Conservation (phyloP, 2,113 vertebrate species). For the Archilochus colubris region DNA sequence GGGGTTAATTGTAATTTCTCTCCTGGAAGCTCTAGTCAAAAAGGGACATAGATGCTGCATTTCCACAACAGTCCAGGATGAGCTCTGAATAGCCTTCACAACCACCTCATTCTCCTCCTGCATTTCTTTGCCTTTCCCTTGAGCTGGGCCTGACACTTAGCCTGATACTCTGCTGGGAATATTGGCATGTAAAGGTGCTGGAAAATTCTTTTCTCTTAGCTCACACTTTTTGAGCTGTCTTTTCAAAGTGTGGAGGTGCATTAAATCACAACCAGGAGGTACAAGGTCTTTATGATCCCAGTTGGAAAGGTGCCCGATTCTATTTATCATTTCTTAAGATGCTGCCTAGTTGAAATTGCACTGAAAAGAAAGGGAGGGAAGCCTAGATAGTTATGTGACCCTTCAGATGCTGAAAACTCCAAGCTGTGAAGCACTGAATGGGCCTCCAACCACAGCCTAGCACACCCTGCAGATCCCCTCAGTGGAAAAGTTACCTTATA, state of each 20-base stretch:
- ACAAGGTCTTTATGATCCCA: neutral
- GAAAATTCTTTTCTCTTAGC: neutral
- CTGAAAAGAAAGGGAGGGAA: neutral
- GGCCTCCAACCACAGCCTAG: too few species aligned
- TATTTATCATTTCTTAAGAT: neutral
- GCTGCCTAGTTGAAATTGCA: neutral
- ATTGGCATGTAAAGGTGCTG: neutral
- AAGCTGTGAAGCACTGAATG: accelerated
- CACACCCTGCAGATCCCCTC: neutral
- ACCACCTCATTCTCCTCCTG: neutral
- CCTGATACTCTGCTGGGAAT: neutral
- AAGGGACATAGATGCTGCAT: neutral
- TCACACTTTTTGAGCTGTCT: neutral
- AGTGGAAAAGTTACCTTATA: neutral
- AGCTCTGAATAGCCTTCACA: neutral
- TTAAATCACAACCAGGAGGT: neutral
- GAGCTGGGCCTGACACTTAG: neutral
- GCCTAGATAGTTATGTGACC: neutral
- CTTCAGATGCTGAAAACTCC: neutral
- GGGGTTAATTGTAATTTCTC: neutral
- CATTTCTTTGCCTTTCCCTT: neutral
- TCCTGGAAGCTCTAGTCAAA: neutral
- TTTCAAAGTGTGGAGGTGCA: neutral
- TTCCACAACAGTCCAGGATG: neutral
- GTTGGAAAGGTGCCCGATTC: neutral